Evolutionary conservation across 2,113 vertebrate species (phyloP).

Genomic region (Probosciger aterrimus): DNA sequence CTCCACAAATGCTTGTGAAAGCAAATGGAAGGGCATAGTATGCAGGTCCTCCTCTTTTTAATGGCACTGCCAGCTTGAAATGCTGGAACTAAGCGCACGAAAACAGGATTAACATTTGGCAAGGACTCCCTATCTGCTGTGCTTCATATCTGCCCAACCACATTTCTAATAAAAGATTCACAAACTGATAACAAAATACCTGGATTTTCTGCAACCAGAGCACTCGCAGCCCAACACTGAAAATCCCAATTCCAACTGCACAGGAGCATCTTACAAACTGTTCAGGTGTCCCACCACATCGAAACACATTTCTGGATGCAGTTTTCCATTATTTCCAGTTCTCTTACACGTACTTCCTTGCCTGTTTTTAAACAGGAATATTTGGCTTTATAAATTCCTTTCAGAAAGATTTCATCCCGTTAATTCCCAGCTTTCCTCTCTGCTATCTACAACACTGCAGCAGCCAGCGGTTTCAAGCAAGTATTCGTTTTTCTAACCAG

Average conservation of each 20-base stretch:
- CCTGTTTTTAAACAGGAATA: not conserved
- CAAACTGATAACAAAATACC: not conserved
- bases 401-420: not conserved
- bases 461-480: not conserved
- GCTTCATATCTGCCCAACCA: not conserved
- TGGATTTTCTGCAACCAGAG: not conserved
- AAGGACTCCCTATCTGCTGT: accelerated
- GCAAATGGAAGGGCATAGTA: not conserved
- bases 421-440: not conserved
- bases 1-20: not conserved
- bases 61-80: not conserved
- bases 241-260: not conserved
- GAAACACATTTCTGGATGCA: not conserved
- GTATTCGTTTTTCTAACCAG: not conserved
- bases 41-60: not conserved
- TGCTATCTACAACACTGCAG: not conserved
- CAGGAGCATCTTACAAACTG: too few relatives aligned
- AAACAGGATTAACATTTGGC: not conserved
- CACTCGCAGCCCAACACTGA: not conserved
- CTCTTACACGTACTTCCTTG: not conserved
- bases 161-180: not conserved
- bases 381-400: not conserved
- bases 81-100: not conserved
- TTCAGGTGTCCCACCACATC: not conserved
- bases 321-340: not conserved